Conservation (phyloP, 2,113 vertebrate species). For the Camelus bactrianus region DNA sequence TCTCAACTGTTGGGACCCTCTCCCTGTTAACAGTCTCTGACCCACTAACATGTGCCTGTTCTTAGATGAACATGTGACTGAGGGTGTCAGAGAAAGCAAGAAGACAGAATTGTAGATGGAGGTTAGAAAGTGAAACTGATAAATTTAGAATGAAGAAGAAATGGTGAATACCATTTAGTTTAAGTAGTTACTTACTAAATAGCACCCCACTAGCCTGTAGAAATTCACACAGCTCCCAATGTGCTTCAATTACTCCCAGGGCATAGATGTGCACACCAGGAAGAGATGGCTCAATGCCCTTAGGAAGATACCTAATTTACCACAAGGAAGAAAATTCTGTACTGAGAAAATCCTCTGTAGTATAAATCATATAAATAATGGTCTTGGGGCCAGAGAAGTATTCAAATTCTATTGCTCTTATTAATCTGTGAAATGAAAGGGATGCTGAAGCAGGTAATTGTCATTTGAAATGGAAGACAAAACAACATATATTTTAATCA, state of each 20-base stretch:
- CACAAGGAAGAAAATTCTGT: constrained; percentile 8
- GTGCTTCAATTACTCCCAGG: not conserved
- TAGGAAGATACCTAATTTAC: constrained; percentile 40
- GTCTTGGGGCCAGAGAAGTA: constrained; percentile 12
- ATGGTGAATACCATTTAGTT: not conserved
- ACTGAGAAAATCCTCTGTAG: not conserved
- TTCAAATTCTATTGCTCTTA: constrained; percentile 62
- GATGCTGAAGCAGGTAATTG: constrained; percentile 78
- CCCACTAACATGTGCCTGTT: fast-evolving
- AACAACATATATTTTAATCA: constrained; percentile 81
- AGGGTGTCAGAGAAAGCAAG: not conserved
- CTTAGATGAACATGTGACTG: not conserved
- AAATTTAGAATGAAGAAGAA: constrained; percentile 27
- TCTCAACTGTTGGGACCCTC: not conserved
- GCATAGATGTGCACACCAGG: not conserved
- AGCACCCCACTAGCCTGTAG: not conserved
- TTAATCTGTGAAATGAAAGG: constrained; percentile 67
- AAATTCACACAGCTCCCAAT: not conserved
- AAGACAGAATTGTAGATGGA: not conserved
- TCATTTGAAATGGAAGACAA: constrained; percentile 81
- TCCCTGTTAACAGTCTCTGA: not conserved
- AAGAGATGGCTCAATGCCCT: not conserved
- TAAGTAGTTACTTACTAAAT: constrained; percentile 53
- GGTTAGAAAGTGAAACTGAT: not conserved
- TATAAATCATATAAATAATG: constrained; percentile 50